Evolutionary conservation across 1,140 invertebrate genomes (phyloP), one percentile per base, ranked within the genome.

Genomic region (Lysiphlebus fabarum): DNA sequence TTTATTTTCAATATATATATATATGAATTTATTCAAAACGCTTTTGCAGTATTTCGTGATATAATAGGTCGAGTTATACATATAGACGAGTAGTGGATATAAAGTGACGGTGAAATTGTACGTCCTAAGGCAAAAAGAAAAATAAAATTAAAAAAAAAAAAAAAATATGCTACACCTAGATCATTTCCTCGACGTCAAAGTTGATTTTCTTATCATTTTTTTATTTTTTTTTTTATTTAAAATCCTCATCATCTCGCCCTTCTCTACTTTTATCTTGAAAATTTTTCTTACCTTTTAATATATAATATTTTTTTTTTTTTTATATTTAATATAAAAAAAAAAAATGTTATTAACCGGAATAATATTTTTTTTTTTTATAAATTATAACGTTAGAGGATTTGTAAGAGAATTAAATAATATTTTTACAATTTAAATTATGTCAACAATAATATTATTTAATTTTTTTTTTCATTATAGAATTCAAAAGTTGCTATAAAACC

Each of bases 401-500:
- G 17, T 26, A 26, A 26, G 17, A 4, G 17, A 26, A 26, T 26
- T 1, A 26, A 26, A 26, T 26, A 26, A 26, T 26, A 26, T 26
- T 26, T 26, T 26, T 26, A 26, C 17, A 26, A 26, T 26, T 26
- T 26, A 26, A 26, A 26, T 26, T 26, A 26, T 26, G 17, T 26
- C 17, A n/a, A n/a, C n/a, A n/a, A n/a, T n/a, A n/a, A 53, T 7
- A 11, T 45, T 11, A 8, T 45, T 41, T 6, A n/a, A n/a, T n/a
- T 34, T 36, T 7, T 38, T 43, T 40, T 40, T n/a, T 38, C n/a
- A 37, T 61, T 56, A 33, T 67, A 78, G 76, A 77, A 73, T 53
- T 74, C 73, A n/a, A 87, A 93, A 67, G 92, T 97, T 2, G 94
- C 94, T 12, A 88, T 98, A 50, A 98, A 97, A 75, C 84, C 84